Percentiles rank a stretch among this genome's conserved stretches.
phyloP scores from a whole-genome alignment of 1,140 invertebrate species.

The Macrosteles quadrilineatus region DNA sequence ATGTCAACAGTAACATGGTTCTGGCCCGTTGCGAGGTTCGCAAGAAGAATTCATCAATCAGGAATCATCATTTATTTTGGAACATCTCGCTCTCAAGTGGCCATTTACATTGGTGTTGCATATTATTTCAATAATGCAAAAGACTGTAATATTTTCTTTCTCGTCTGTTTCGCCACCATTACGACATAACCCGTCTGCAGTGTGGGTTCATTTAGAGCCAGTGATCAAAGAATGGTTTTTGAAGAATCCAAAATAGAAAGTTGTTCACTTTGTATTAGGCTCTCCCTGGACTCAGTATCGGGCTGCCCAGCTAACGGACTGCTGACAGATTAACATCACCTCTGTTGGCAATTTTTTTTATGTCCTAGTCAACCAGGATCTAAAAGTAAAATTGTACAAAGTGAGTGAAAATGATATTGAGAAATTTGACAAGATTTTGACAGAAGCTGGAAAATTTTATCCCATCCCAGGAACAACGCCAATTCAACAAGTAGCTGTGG shows the following conservation, averaged over 20 bases:
- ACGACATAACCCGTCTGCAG: background rate
- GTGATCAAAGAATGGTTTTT: background rate
- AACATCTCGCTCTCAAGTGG: background rate
- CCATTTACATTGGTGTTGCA: background rate
- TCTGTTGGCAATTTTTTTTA: background rate
- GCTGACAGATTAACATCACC: conserved; percentile 38
- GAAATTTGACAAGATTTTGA: background rate
- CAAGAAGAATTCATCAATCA: no score
- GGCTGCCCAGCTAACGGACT: conserved; percentile 46
- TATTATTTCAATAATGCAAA: background rate
- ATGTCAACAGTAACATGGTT: no score
- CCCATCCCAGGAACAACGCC: background rate
- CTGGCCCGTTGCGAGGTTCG: no score
- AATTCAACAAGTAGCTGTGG: background rate
- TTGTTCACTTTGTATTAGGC: conserved; percentile 39
- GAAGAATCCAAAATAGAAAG: conserved; percentile 9
- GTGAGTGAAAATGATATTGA: background rate
- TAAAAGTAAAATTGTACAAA: background rate
- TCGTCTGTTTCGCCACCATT: background rate
- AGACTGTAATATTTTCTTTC: background rate
- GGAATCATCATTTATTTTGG: no score
- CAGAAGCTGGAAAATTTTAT: background rate
- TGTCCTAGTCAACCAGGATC: background rate
- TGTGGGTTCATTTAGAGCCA: background rate
- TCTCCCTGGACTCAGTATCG: conserved; percentile 38